These are phyloP conservation scores for Spilosoma lubricipeda DNA, from an alignment of 2,888 invertebrate species.

Conservation along the genomic window DNA sequence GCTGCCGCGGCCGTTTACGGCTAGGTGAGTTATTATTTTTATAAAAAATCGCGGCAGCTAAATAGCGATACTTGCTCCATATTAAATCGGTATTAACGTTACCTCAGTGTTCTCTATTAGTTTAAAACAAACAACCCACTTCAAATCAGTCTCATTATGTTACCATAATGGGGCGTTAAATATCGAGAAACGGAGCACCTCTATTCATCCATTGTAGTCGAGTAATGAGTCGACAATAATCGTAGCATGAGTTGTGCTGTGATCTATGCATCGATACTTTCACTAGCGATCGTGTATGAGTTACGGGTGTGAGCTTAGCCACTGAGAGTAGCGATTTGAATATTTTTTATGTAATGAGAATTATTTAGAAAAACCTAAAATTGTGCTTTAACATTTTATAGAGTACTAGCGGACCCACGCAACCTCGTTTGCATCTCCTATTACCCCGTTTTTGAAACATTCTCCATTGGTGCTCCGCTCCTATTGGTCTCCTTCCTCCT, in stretches of 20 bases:
- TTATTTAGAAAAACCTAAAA: too few relatives aligned
- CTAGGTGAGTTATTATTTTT: too few relatives aligned
- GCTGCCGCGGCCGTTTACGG: too few relatives aligned
- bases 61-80: neutral
- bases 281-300: conserved; percentile 36
- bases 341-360: neutral
- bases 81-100: conserved; percentile 2
- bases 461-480: too few relatives aligned
- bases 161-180: conserved; percentile 24
- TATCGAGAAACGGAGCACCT: conserved; percentile 48
- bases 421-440: too few relatives aligned
- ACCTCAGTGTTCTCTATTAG: conserved; percentile 8
- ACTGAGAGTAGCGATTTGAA: conserved; percentile 6
- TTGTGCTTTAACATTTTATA: too few relatives aligned
- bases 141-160: conserved; percentile 27
- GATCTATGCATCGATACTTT: conserved; percentile 50
- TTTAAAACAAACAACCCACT: conserved; percentile 41
- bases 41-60: neutral
- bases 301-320: conserved; percentile 12
- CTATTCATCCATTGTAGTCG: conserved; percentile 45
- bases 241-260: conserved; percentile 8
- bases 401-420: too few relatives aligned
- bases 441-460: too few relatives aligned
- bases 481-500: too few relatives aligned
- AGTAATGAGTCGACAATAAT: conserved; percentile 29